Base-by-base conservation (phyloP, 30 jellyfish, hydroid and myxozoan genomes). In the Aurelia sp. region DNA sequence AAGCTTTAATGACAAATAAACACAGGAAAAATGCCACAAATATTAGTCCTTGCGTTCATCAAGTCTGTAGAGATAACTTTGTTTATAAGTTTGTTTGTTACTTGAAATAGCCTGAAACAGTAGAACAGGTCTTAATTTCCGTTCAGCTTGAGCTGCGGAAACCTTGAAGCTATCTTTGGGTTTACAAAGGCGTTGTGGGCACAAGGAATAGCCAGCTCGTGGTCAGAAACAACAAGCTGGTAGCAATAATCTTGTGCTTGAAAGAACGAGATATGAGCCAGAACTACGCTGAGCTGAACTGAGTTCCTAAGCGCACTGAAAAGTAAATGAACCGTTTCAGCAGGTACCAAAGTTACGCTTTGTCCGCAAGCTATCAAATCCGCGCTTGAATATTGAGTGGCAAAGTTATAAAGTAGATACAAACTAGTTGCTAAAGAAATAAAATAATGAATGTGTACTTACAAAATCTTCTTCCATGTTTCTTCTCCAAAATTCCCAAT, bases 381-480 rank as follows among this genome's bases (percentile, higher is more conserved):
- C 71, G 35, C 15, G 1, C 71, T 61, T 61, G 35, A 61, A n/a
- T 61, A 61, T 23, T 61, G 33, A 61, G 22, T 33, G 6, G 50
- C 13, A 70, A 17, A 70, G 30, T 6, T n/a, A 33, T 3, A 33
- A 48, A 40, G 20, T 22, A 66, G 6, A 66, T 17, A 66, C 37
- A 37, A 22, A 44, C 13, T 7, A 13, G 55, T 44, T 44, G 55
- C 55, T 44, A 44, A 9, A 44, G 55, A 44, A 44, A 44, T 44
- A 44, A 13, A 44, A 44, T 44, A 44, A 0, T 44, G 15, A 44
- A 44, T 13, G 15, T 0, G 55, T 69, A 79, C 97, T 89, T 73
- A 89, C 97, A 89, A 20, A 1, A 89, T 89, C 19, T 52, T 13
- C 35, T 83, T 79, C 97, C 97, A 89, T 31, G 97, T 80, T 66